Evolutionary conservation across 2,888 invertebrate genomes (phyloP), one percentile per base, ranked within the genome.

Genomic region (Phrixothrix hirtus): DNA sequence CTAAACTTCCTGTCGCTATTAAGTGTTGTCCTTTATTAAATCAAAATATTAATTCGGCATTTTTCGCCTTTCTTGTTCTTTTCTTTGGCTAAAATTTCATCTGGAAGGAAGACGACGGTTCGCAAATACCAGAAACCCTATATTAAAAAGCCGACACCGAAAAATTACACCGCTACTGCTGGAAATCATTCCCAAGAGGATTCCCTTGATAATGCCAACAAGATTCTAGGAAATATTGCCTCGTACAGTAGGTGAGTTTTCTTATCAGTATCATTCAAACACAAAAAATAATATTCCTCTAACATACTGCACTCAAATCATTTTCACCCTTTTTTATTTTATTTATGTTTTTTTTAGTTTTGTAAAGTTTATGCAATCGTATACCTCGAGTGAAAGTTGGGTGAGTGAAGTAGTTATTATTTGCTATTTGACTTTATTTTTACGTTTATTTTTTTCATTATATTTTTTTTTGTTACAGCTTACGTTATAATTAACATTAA

Each of bases 71-170:
- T 49, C 46, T 55, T 54, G 54, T 56, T 51, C 38, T 48, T 62
- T 61, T 55, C 41, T 53, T 48, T 53, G 32, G 42, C 43, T 38
- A 63, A 56, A 58, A 57, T 59, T 59, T 61, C 58, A 62, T 62
- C 73, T 80, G 88, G 88, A 87, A 89, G 90, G 83, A 92, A 91
- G 84, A 90, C 90, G 74, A 89, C 91, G 64, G 83, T 90, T 77
- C 87, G 89, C 76, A 92, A 91, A 77, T 92, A 89, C 77, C 92
- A 93, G 77, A 89, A 89, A 68, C 90, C 91, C 48, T 92, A 90
- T 79, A 83, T 83, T 74, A 91, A 91, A 82, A 91, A 91, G 75
- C 89, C 90, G 37, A 84, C 86, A 64, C 83, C 85, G 65, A 88
- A 87, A 80, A 87, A 83, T 76, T 87, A 85, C 75, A 81, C 84